Conservation (phyloP, 2,797 vertebrate species). For the Coranthus polyacanthus region DNA sequence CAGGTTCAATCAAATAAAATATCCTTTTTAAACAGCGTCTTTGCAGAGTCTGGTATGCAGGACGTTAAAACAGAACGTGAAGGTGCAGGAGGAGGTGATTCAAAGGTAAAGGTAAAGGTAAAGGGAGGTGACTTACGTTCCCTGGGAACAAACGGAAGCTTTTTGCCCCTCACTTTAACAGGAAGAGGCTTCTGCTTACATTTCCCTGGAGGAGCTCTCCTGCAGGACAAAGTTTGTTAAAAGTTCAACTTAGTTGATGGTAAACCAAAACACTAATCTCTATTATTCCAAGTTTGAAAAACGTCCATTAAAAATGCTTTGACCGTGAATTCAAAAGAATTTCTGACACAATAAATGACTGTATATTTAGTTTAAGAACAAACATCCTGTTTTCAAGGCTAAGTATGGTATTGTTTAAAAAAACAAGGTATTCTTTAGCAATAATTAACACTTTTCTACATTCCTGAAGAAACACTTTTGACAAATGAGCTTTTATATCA, state of each 20-base stretch:
- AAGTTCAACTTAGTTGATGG: not conserved
- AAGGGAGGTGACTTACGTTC: conserved; percentile 83
- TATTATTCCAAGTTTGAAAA: no score
- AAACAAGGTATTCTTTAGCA: no score
- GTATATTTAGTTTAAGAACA: no score
- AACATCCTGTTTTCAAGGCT: no score
- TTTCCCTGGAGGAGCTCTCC: conserved; percentile 89
- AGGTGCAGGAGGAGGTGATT: not conserved
- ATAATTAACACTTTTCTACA: no score
- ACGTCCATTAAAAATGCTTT: no score
- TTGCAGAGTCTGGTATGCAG: conserved; percentile 11
- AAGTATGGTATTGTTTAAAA: no score
- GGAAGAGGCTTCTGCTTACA: conserved; percentile 85
- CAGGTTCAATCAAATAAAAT: not conserved
- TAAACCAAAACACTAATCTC: no score
- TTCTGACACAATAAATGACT: no score
- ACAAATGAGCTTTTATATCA: no score
- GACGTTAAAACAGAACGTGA: not conserved
- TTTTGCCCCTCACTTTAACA: conserved; percentile 87
- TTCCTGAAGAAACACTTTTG: no score
- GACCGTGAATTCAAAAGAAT: no score
- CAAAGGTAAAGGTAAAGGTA: not conserved
- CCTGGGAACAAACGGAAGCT: conserved; percentile 80
- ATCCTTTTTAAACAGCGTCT: conserved; percentile 2
- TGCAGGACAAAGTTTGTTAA: conserved; percentile 70